Evolutionary conservation across 2,888 invertebrate species (phyloP).

Genomic region (Dicyrtoma fusca): DNA sequence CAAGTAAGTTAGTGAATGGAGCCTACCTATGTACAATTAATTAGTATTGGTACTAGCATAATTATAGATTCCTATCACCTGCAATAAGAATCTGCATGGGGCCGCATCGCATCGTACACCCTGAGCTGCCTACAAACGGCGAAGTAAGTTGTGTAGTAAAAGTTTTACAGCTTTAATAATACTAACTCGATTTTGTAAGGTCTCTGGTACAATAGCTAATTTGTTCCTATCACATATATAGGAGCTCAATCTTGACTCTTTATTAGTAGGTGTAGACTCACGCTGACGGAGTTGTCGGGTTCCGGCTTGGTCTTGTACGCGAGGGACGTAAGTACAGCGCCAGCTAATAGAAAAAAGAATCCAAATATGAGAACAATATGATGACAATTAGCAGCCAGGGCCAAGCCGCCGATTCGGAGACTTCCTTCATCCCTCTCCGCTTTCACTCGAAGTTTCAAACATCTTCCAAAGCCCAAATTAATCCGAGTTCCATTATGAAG

Average conservation of each 20-base stretch:
- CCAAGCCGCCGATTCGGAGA: conserved; percentile 50
- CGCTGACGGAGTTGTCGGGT: not conserved
- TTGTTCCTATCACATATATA: no score
- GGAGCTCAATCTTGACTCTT: conserved; percentile 29
- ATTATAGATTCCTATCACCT: no score
- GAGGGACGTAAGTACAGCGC: conserved; percentile 49
- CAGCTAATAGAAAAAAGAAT: conserved; percentile 54
- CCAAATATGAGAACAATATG: conserved; percentile 53
- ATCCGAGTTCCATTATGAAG: conserved; percentile 44
- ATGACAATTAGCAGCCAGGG: conserved; percentile 52
- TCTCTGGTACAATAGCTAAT: no score
- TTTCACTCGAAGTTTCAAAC: conserved; percentile 47
- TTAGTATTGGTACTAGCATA: no score
- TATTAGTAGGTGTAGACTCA: not conserved
- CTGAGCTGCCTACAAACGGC: no score
- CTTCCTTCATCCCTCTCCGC: conserved; percentile 53
- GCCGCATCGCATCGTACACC: no score
- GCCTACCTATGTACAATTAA: no score
- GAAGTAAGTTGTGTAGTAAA: no score
- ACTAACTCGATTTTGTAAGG: no score
- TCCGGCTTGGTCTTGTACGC: conserved; percentile 50
- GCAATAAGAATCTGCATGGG: no score
- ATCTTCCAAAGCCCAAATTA: conserved; percentile 52
- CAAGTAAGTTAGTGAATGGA: no score
- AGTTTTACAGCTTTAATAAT: no score